Evolutionary conservation across 2,888 invertebrate genomes (phyloP).

Genomic region (Dorcus hopei): DNA sequence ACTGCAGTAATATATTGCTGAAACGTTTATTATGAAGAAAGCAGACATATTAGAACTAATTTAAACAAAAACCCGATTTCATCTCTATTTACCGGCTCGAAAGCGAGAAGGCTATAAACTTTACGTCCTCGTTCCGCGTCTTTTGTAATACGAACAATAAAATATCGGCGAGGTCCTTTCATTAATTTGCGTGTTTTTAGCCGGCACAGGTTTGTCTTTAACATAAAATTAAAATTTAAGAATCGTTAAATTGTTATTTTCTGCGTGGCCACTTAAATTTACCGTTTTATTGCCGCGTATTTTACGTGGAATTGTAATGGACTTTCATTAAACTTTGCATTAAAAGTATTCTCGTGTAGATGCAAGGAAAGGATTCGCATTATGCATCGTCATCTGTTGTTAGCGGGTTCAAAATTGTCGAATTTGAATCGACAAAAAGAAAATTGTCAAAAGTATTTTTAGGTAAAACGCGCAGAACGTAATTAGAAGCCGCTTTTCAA

Average conservation of each 20-base stretch:
- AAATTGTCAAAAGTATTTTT: too few relatives aligned
- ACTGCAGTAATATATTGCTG: too few relatives aligned
- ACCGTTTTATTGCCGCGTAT: background rate
- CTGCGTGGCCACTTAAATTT: slow-evolving; percentile 1
- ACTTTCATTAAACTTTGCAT: background rate
- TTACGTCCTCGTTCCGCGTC: too few relatives aligned
- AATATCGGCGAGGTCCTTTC: background rate
- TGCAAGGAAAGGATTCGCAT: background rate
- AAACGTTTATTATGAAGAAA: too few relatives aligned
- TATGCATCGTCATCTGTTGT: background rate
- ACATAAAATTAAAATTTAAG: slow-evolving; percentile 34
- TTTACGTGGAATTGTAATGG: slow-evolving; percentile 2
- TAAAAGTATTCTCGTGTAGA: slow-evolving; percentile 1
- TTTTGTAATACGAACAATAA: background rate
- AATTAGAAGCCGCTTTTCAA: too few relatives aligned
- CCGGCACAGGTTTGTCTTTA: background rate
- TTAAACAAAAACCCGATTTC: too few relatives aligned
- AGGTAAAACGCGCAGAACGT: too few relatives aligned
- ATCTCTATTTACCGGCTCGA: too few relatives aligned
- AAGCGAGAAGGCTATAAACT: too few relatives aligned
- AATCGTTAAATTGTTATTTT: slow-evolving; percentile 25
- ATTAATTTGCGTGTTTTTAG: background rate
- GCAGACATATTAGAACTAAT: too few relatives aligned
- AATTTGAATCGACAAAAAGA: too few relatives aligned
- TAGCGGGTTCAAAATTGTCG: too few relatives aligned